These are phyloP conservation scores for Megaceryle maxima DNA, from an alignment of 2,113 vertebrate genomes.

Conservation along the genomic window DNA sequence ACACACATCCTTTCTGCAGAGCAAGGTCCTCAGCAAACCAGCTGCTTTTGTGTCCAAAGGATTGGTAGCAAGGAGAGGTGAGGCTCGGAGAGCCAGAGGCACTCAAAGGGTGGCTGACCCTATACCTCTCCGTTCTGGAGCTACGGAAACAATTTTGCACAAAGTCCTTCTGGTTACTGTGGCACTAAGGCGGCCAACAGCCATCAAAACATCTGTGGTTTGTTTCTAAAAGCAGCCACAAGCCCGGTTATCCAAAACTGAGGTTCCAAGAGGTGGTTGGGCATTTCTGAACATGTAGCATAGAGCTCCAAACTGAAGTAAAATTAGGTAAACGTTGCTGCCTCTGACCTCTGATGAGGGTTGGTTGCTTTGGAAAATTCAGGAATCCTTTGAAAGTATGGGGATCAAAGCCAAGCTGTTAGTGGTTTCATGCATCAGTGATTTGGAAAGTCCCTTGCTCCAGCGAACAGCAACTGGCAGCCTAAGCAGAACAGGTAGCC, in stretches of 20 bases:
- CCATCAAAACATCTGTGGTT: not conserved
- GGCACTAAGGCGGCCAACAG: not conserved
- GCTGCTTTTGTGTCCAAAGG: not conserved
- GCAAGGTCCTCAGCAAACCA: not conserved
- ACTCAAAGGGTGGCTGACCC: not conserved
- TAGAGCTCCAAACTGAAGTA: not conserved
- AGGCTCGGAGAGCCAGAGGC: not conserved
- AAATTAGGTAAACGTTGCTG: accelerated
- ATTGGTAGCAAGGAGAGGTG: not conserved
- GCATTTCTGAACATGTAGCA: accelerated
- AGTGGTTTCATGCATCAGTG: not conserved
- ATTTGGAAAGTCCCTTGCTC: not conserved
- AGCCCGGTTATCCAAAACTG: not conserved
- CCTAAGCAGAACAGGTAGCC: not conserved
- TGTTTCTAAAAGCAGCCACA: not conserved
- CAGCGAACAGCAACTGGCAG: not conserved
- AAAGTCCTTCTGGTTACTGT: not conserved
- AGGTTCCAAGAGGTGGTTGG: not conserved
- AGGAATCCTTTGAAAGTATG: not conserved
- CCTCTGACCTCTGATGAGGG: not conserved
- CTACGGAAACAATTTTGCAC: not conserved
- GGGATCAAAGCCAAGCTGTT: conserved; percentile 13
- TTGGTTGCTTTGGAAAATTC: not conserved
- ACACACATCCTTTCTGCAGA: not conserved
- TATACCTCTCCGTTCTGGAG: accelerated